Percentiles rank a stretch among this genome's conserved stretches.
Conservation (phyloP, 2,113 vertebrate species). For the Entelurus aequoreus region DNA sequence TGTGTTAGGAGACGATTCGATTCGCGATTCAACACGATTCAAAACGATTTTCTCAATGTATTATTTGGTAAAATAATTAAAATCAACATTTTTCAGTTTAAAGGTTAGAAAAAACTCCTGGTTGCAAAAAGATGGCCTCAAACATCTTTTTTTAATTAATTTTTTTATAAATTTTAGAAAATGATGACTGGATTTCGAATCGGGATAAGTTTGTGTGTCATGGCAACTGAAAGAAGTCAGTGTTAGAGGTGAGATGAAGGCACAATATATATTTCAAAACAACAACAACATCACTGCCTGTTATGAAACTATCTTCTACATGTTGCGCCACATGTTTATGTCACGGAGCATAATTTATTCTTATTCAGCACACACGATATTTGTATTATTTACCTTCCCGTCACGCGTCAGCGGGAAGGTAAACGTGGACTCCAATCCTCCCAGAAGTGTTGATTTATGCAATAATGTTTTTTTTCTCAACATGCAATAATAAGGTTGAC, state of each 20-base stretch:
- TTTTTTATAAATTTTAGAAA: too few relatives aligned
- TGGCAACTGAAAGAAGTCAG: slow-evolving; percentile 49
- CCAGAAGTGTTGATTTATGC: slow-evolving; percentile 53
- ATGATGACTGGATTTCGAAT: too few relatives aligned
- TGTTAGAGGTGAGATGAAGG: slow-evolving; percentile 44
- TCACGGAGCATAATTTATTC: slow-evolving; percentile 21
- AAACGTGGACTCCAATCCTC: slow-evolving; percentile 15
- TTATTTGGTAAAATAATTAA: too few relatives aligned
- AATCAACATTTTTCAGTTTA: too few relatives aligned
- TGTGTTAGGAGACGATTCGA: background rate
- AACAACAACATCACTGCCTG: background rate
- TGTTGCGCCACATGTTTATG: slow-evolving; percentile 39
- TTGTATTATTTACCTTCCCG: slow-evolving; percentile 26
- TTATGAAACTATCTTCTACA: slow-evolving; percentile 7
- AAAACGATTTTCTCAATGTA: too few relatives aligned
- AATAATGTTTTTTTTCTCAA: slow-evolving; percentile 39
- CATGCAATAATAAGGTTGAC: slow-evolving; percentile 26
- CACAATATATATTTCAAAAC: background rate
- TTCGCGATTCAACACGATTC: too few relatives aligned
- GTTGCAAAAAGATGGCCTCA: too few relatives aligned
- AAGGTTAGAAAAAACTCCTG: too few relatives aligned
- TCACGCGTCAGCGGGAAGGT: slow-evolving; percentile 34
- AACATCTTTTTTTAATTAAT: too few relatives aligned
- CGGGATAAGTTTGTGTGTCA: slow-evolving; percentile 13
- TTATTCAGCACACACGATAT: background rate